Conservation (phyloP, 2,888 invertebrate species). For the Uloborus plumipes region DNA sequence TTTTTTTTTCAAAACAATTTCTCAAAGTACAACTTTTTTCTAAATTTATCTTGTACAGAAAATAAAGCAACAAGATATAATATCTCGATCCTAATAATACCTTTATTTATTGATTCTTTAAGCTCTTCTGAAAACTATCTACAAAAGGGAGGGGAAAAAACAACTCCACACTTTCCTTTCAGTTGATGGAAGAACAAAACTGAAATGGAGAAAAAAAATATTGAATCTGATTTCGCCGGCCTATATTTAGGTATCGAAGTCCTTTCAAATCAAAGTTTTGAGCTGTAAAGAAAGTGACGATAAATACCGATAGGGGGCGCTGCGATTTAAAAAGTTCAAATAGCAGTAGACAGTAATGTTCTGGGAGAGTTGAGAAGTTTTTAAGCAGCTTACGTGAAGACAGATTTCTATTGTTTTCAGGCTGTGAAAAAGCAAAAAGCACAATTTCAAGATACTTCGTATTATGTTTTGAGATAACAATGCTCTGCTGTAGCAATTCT, state of each 20-base stretch:
- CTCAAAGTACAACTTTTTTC: too few species aligned
- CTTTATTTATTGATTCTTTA: conserved; percentile 5
- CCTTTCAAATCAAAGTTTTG: conserved; percentile 4
- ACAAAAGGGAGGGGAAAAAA: not conserved
- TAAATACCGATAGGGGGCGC: conserved; percentile 29
- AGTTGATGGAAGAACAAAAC: not conserved
- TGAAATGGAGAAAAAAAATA: conserved; percentile 15
- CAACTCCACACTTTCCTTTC: not conserved
- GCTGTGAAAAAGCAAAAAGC: conserved; percentile 4
- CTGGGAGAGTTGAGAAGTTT: conserved; percentile 46
- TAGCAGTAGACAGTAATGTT: conserved; percentile 25
- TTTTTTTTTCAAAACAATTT: too few species aligned
- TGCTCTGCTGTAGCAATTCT: not conserved
- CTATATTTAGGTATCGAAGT: conserved; percentile 19
- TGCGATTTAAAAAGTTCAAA: conserved; percentile 32
- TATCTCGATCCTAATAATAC: conserved; percentile 1
- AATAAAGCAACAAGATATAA: not conserved
- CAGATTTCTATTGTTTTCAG: conserved; percentile 40
- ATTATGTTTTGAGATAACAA: conserved; percentile 1
- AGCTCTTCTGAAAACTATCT: conserved; percentile 9
- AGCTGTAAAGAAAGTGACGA: conserved; percentile 4
- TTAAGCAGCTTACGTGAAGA: conserved; percentile 39
- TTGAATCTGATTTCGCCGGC: conserved; percentile 23
- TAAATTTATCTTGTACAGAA: too few species aligned
- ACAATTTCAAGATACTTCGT: conserved; percentile 14